A percentile compares a stretch with the other conserved stretches of the same genome.
These are phyloP conservation scores for Meloidogyne hapla DNA, from an alignment of 1,140 invertebrate genomes.

Conservation along the genomic window DNA sequence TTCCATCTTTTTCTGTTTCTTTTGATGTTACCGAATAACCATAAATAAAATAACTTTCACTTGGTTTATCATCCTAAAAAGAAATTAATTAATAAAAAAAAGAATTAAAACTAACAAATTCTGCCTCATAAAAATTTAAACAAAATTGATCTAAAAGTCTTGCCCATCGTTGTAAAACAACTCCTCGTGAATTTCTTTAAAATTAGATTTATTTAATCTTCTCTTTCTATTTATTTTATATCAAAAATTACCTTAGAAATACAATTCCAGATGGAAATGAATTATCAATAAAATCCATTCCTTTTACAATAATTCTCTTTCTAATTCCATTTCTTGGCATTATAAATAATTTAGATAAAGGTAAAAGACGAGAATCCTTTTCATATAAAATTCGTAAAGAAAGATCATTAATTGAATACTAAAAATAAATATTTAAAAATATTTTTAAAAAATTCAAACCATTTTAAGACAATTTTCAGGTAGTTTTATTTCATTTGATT, in stretches of 20 bases:
- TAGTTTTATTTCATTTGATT: neutral
- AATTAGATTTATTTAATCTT: neutral
- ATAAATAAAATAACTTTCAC: constrained; percentile 42
- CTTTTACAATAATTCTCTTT: constrained; percentile 24
- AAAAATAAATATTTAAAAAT: neutral
- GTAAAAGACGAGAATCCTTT: constrained; percentile 24
- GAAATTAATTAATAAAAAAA: constrained; percentile 4
- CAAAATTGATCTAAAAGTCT: constrained; percentile 37
- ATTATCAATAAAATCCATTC: constrained; percentile 16
- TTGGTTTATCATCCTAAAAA: constrained; percentile 48
- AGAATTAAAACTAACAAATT: constrained; percentile 44
- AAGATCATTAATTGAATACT: constrained; percentile 39
- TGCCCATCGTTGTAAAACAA: constrained; percentile 45
- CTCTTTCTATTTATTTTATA: too few species aligned
- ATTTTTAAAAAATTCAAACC: neutral
- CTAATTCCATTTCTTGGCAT: constrained; percentile 40
- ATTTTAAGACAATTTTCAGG: constrained; percentile 6
- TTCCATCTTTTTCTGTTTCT: constrained; percentile 42
- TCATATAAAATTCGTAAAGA: constrained; percentile 39
- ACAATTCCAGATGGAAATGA: constrained; percentile 47
- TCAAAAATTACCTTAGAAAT: constrained; percentile 34
- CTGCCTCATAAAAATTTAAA: constrained; percentile 51
- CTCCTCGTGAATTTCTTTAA: constrained; percentile 37
- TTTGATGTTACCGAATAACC: constrained; percentile 38
- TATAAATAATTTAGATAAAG: constrained; percentile 32